phyloP scores from a whole-genome alignment of 2,797 vertebrate genomes.

The Coregonus sp. region DNA sequence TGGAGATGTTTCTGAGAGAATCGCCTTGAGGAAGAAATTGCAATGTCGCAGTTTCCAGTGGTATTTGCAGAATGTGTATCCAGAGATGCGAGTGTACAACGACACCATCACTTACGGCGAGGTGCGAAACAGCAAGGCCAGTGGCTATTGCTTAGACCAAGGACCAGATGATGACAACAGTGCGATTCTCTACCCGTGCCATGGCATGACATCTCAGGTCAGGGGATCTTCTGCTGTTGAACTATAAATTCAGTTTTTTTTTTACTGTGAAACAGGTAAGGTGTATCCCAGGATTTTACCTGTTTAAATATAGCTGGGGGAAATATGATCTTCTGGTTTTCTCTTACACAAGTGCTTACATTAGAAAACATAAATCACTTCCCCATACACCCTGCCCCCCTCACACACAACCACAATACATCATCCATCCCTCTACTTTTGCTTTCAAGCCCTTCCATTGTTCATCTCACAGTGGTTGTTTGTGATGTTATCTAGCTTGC shows the following conservation, averaged over 20 bases:
- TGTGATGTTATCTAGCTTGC: too few relatives aligned
- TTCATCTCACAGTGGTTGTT: too few relatives aligned
- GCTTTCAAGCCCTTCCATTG: too few relatives aligned
- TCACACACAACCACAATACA: too few relatives aligned
- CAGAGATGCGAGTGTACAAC: constrained; percentile 18
- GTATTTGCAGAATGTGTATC: constrained; percentile 66
- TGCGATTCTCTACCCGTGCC: constrained; percentile 81
- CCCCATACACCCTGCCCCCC: too few relatives aligned
- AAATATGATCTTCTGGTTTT: too few relatives aligned
- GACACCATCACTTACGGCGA: constrained; percentile 7
- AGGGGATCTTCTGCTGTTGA: neutral
- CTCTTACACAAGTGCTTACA: too few relatives aligned
- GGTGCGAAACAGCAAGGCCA: constrained; percentile 82
- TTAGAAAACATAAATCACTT: too few relatives aligned
- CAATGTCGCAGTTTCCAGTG: constrained; percentile 64
- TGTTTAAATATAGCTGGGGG: too few relatives aligned
- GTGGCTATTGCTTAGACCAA: constrained; percentile 81
- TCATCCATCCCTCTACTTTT: too few relatives aligned
- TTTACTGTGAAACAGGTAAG: too few relatives aligned
- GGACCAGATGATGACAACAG: constrained; percentile 79
- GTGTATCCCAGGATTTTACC: neutral
- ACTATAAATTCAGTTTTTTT: too few relatives aligned
- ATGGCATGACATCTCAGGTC: constrained; percentile 84
- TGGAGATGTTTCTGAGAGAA: constrained; percentile 63
- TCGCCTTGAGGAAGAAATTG: constrained; percentile 50